phyloP scores from a whole-genome alignment of 2,113 vertebrate species.

The Odontesthes bonariensis region DNA sequence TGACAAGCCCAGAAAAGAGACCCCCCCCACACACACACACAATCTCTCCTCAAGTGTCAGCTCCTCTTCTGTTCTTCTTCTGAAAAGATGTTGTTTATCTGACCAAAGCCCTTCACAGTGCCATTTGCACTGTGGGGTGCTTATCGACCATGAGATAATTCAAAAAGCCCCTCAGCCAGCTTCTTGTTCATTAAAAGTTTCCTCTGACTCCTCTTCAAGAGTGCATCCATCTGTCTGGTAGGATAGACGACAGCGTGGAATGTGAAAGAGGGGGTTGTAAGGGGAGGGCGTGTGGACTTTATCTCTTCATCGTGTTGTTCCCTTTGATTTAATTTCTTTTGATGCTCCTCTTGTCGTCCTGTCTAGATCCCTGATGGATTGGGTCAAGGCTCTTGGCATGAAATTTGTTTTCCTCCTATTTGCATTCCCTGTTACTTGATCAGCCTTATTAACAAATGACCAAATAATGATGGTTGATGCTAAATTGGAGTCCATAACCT shows the following conservation, averaged over 20 bases:
- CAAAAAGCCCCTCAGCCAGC: constrained; percentile 69
- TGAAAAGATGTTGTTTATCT: constrained; percentile 78
- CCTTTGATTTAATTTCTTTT: constrained; percentile 71
- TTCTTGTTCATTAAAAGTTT: constrained; percentile 83
- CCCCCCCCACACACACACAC: constrained; percentile 25
- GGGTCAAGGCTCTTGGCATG: constrained; percentile 34
- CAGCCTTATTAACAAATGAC: constrained; percentile 63
- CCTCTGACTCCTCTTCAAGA: constrained; percentile 70
- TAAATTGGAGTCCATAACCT: constrained; percentile 58
- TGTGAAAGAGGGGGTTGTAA: constrained; percentile 18
- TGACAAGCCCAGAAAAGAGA: constrained; percentile 70
- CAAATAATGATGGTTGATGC: constrained; percentile 50
- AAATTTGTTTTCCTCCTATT: constrained; percentile 41
- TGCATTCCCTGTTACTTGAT: constrained; percentile 61
- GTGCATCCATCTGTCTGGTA: constrained; percentile 72
- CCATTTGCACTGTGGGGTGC: constrained; percentile 69
- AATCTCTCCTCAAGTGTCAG: constrained; percentile 75
- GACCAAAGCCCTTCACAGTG: constrained; percentile 68
- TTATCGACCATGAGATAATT: constrained; percentile 79
- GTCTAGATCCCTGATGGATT: constrained; percentile 64
- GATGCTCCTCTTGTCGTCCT: constrained; percentile 49
- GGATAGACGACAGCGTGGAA: constrained; percentile 36
- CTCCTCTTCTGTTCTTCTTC: constrained; percentile 67
- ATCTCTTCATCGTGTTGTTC: constrained; percentile 66
- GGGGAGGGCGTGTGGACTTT: constrained; percentile 48